Conservation (phyloP, 1,140 invertebrate genomes). For the Matsumurasca onukii region DNA sequence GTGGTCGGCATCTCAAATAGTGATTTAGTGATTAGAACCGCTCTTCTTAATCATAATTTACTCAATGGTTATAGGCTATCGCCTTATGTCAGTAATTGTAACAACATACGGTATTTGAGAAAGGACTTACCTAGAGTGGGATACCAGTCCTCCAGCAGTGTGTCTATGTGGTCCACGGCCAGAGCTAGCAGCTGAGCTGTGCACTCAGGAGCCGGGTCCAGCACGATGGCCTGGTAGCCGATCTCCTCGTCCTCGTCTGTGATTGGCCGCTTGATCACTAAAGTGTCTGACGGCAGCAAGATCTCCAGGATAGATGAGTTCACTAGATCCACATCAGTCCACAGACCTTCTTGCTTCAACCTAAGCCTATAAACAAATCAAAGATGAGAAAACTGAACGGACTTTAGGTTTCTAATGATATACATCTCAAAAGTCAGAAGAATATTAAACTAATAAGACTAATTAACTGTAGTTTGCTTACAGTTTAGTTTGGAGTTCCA, state of each 20-base stretch:
- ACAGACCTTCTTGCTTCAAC: constrained; percentile 76
- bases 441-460: too few species aligned
- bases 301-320: constrained; percentile 87
- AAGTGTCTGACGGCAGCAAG: constrained; percentile 74
- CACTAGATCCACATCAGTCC: constrained; percentile 81
- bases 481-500: too few species aligned
- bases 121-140: constrained; percentile 67
- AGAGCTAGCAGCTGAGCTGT: constrained; percentile 85
- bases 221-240: constrained; percentile 66
- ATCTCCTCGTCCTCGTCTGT: constrained; percentile 53
- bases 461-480: too few species aligned
- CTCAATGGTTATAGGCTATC: too few species aligned
- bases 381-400: constrained; percentile 46
- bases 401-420: too few species aligned
- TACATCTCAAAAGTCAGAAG: too few species aligned
- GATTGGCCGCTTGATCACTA: constrained; percentile 67
- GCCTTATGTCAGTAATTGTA: too few species aligned
- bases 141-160: constrained; percentile 97
- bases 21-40: too few species aligned
- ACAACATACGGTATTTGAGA: too few species aligned
- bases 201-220: constrained; percentile 73
- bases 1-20: too few species aligned
- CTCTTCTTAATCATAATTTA: too few species aligned
- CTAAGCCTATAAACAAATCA: constrained; percentile 60
- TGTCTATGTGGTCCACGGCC: constrained; percentile 96